Base-by-base conservation (phyloP, 2,113 vertebrate genomes). In the Fregetta grallaria region DNA sequence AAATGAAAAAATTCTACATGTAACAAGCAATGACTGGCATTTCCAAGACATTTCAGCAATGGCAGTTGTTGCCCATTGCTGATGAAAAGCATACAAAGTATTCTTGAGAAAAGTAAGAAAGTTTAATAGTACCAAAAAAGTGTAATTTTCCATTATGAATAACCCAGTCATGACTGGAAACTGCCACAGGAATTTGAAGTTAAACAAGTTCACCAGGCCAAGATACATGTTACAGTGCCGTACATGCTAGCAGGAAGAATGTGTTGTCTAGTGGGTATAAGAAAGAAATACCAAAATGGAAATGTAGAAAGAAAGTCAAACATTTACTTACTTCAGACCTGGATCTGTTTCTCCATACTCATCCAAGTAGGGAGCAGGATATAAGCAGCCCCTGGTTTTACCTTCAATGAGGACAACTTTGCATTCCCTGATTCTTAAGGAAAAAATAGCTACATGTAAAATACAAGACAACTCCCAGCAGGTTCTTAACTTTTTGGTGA, bases 291-390 rank as follows among this genome's bases (percentile, higher is more conserved):
- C 4, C 49, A 86, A 84, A 67, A 78, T 29, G 23, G 38, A 91
- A 66, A 62, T 5, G 15, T 4, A 66, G 23, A 22, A 93, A 67
- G 47, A 17, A 53, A 68, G 23, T 15, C 47, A 91, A 92, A 68
- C 18, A 85, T 88, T 62, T 67, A 96, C 98, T 98, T 98, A 99
- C 99, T 97, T 98, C 29, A 99, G 98, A 67, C 98, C 98, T 88
- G 99, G 99, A 94, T 99, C 99, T 47, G 99, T 99, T 98, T 99
- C 99, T 96, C 99, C 99, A 86, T 99, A 99, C 96, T 99, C 99
- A 95, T 99, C 99, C 94, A 99, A 98, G 94, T 99, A 99, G 36
- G 99, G 99, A 79, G 99, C 99, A 74, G 99, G 98, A 94, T 99
- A 99, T 9, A 99, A 98, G 97, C 99, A 99, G 79, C 99, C 99